Base-by-base conservation (phyloP, 2,888 invertebrate genomes). In the Epsilonema sp. region DNA sequence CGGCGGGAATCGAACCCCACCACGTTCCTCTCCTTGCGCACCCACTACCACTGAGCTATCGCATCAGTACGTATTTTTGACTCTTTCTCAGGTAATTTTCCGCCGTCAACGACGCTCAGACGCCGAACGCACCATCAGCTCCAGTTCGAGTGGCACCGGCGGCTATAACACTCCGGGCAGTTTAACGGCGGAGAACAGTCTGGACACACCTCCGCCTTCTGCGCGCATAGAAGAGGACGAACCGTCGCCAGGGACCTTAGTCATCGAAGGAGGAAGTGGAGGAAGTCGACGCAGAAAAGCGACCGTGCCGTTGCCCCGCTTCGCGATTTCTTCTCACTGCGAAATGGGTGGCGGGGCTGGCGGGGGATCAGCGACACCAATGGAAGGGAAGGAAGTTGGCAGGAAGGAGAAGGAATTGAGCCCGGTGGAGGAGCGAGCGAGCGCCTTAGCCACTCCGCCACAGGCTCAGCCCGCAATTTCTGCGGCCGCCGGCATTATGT, bases 291-390 rank as follows among this genome's bases (percentile, higher is more conserved):
- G 21, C 3, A 24, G n/a, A 4, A 43, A 24, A 3, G 31, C 26
- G n/a, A 24, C 50, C 48, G 60, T 55, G 73, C 52, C 76, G 54
- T 68, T 84, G 58, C 84, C 84, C 45, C 75, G 80, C 58, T 81
- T 84, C 68, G 82, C 83, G 43, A 82, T 85, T 61, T 82, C 82
- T 31, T n/a, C n/a, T n/a, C n/a, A n/a, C 25, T 75, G 80, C 45
- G 69, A 70, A 52, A 47, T 53, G 16, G 69, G 69, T 52, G 66
- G 67, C 49, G 56, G 56, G 16, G 38, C n/a, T n/a, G n/a, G n/a
- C n/a, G n/a, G n/a, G n/a, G n/a, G n/a, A n/a, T n/a, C n/a, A 8
- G 5, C 8, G 38, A n/a, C n/a, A n/a, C n/a, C n/a, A n/a, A n/a
- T n/a, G n/a, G 4, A 20, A 13, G 23, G n/a, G n/a, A n/a, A n/a